phyloP scores from a whole-genome alignment of 2,113 vertebrate species.

The Psittacula cyanocephala region DNA sequence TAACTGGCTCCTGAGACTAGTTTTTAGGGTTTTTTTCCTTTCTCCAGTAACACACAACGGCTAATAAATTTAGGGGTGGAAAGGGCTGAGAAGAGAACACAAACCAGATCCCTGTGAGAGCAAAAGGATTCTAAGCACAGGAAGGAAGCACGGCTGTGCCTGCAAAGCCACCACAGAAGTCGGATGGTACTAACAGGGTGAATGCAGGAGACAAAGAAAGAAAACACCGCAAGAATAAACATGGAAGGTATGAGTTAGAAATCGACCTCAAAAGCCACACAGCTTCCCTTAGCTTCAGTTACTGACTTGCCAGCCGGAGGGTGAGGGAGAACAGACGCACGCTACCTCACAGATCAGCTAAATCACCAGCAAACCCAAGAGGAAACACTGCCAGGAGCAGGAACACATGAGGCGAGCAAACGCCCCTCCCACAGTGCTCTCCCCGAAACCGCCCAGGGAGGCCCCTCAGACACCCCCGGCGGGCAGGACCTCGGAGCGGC shows the following conservation, averaged over 20 bases:
- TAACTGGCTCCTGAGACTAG: not conserved
- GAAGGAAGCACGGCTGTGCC: rapidly evolving
- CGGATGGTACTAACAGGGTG: rapidly evolving
- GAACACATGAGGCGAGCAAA: not conserved
- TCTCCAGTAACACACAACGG: not conserved
- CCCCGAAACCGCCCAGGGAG: not conserved
- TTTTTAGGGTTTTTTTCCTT: not conserved
- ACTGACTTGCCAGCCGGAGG: not conserved
- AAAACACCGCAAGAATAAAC: not conserved
- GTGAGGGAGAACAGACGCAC: not conserved
- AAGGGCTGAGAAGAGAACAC: not conserved
- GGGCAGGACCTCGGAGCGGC: not conserved
- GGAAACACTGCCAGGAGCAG: not conserved
- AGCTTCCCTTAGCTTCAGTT: not conserved
- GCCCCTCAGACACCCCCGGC: rapidly evolving
- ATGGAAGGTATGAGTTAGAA: not conserved
- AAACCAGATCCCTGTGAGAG: not conserved
- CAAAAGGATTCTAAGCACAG: not conserved
- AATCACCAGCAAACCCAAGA: not conserved
- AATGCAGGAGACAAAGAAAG: not conserved
- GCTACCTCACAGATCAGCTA: not conserved
- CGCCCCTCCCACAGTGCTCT: not conserved
- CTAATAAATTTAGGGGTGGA: not conserved
- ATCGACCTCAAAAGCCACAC: not conserved
- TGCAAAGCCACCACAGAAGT: not conserved